These are phyloP conservation scores for Tylochromis polylepis DNA, from an alignment of 2,113 vertebrate species.

Conservation along the genomic window DNA sequence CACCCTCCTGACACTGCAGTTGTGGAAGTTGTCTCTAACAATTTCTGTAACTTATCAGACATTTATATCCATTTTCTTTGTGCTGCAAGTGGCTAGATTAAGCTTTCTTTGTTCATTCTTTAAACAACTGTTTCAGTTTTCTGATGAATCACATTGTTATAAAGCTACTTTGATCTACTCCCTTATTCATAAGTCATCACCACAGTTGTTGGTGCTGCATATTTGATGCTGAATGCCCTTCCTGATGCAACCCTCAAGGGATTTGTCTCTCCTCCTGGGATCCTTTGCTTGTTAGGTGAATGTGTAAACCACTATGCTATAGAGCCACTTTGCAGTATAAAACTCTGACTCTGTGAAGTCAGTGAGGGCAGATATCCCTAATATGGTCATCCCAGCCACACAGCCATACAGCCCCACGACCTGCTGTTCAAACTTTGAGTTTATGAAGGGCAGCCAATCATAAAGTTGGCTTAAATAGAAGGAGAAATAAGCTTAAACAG, in stretches of 20 bases:
- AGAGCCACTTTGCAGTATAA: not conserved
- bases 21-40: not conserved
- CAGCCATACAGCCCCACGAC: not conserved
- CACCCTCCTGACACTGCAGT: not conserved
- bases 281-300: not conserved
- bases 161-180: not conserved
- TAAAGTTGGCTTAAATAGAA: not conserved
- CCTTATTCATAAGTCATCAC: not conserved
- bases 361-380: not conserved
- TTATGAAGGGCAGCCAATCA: not conserved
- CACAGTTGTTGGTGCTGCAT: not conserved
- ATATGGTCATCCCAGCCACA: not conserved
- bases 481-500: not conserved
- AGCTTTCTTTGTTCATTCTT: not conserved
- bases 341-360: not conserved
- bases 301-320: not conserved
- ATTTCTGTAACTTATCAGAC: not conserved
- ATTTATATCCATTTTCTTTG: not conserved
- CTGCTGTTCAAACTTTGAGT: not conserved
- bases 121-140: not conserved
- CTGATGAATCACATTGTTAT: not conserved
- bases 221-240: not conserved
- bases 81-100: not conserved
- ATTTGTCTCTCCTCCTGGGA: not conserved
- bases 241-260: not conserved